A percentile compares a stretch with the other conserved stretches of the same genome.
Evolutionary conservation across 2,888 invertebrate genomes (phyloP).

Genomic region (Xanthorhoe spadicearia): DNA sequence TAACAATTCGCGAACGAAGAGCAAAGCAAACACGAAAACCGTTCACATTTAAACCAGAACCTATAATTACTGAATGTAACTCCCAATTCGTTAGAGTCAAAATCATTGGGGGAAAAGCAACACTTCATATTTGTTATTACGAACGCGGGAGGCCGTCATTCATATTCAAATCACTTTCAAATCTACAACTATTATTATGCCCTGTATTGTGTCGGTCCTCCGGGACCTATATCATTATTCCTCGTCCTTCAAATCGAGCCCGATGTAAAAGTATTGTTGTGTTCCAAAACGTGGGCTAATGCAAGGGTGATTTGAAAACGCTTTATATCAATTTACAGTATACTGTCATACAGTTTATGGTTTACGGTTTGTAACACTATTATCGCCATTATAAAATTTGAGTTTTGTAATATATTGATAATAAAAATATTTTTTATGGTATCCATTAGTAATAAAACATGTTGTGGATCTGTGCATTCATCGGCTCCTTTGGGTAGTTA

Average conservation of each 20-base stretch:
- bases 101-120: conserved; percentile 78
- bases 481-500: conserved; percentile 78
- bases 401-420: conserved; percentile 46
- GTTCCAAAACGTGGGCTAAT: conserved; percentile 65
- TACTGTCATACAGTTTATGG: conserved; percentile 61
- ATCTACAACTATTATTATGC: conserved; percentile 84
- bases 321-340: conserved; percentile 79
- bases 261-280: conserved; percentile 76
- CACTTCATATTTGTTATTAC: conserved; percentile 84
- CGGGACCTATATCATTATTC: conserved; percentile 81
- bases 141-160: conserved; percentile 82
- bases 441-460: conserved; percentile 79
- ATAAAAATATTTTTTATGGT: conserved; percentile 51
- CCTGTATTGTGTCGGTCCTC: conserved; percentile 78
- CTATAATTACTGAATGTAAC: conserved; percentile 72
- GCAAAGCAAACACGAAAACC: conserved; percentile 46
- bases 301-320: conserved; percentile 70
- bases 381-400: conserved; percentile 56
- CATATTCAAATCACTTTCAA: conserved; percentile 84
- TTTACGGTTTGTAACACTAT: conserved; percentile 65
- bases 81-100: conserved; percentile 78
- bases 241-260: conserved; percentile 78
- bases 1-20: neutral
- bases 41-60: conserved; percentile 49
- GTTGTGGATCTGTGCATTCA: conserved; percentile 71